Conservation (phyloP, 1,140 invertebrate genomes). For the Achatina immaculata region DNA sequence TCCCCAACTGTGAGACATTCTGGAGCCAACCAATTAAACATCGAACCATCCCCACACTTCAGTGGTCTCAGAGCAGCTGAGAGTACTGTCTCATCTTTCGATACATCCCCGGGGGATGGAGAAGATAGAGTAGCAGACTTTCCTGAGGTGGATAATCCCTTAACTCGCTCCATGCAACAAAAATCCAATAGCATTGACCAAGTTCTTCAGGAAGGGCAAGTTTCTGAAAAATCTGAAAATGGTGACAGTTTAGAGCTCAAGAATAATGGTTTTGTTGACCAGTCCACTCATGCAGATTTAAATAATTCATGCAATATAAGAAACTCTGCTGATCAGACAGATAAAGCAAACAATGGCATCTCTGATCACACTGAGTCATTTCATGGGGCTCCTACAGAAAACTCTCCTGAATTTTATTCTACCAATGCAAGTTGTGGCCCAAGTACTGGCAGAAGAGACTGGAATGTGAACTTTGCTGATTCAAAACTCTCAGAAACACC, state of each 20-base stretch:
- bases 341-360: background rate
- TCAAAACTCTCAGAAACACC: background rate
- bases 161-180: conserved; percentile 48
- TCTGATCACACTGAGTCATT: background rate
- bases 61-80: conserved; percentile 45
- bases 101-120: conserved; percentile 48
- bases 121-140: conserved; percentile 51
- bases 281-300: background rate
- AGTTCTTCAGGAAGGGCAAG: conserved; percentile 41
- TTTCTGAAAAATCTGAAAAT: background rate
- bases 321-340: background rate
- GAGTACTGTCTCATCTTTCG: conserved; percentile 43
- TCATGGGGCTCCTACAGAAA: background rate
- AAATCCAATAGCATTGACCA: conserved; percentile 57
- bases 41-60: conserved; percentile 77
- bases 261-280: background rate
- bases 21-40: conserved; percentile 51
- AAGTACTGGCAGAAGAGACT: conserved; percentile 24
- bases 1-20: background rate
- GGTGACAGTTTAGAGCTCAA: background rate
- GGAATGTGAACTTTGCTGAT: conserved; percentile 1
- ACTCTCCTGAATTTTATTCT: background rate
- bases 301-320: background rate
- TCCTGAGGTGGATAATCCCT: conserved; percentile 51
- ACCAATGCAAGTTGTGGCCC: background rate